Evolutionary conservation across 2,888 invertebrate species (phyloP).

Genomic region (Andrena praecox): DNA sequence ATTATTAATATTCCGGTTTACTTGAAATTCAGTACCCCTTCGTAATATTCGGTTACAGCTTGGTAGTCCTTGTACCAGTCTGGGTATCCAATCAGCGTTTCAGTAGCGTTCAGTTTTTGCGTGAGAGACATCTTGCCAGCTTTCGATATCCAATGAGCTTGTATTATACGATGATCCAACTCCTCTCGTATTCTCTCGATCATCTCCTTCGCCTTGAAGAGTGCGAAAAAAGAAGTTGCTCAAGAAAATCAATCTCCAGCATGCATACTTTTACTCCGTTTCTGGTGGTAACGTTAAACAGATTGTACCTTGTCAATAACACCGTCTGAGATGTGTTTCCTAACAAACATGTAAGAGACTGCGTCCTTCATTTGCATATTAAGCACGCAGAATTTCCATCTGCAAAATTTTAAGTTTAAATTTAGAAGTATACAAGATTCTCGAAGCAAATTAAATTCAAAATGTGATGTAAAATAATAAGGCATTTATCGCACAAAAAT

Average conservation of each 20-base stretch:
- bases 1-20: neutral
- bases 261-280: no score
- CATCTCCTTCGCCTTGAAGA: constrained; percentile 55
- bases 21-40: constrained; percentile 40
- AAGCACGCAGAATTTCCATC: constrained; percentile 61
- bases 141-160: constrained; percentile 54
- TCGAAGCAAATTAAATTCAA: neutral
- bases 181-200: constrained; percentile 48
- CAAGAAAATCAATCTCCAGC: no score
- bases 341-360: constrained; percentile 63
- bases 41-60: constrained; percentile 53
- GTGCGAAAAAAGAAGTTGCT: no score
- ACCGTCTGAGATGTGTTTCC: constrained; percentile 46
- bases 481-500: no score
- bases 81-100: constrained; percentile 61
- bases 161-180: constrained; percentile 42
- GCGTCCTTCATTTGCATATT: constrained; percentile 60
- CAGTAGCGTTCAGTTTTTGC: constrained; percentile 54
- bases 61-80: constrained; percentile 64
- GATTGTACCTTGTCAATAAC: constrained; percentile 41
- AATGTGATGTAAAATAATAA: no score
- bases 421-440: neutral
- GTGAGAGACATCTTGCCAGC: constrained; percentile 37
- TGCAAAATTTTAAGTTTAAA: constrained; percentile 21
- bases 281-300: no score